Percentiles rank a stretch among this genome's conserved stretches.
phyloP scores from a whole-genome alignment of 2,113 vertebrate genomes.

The Lathamus discolor region DNA sequence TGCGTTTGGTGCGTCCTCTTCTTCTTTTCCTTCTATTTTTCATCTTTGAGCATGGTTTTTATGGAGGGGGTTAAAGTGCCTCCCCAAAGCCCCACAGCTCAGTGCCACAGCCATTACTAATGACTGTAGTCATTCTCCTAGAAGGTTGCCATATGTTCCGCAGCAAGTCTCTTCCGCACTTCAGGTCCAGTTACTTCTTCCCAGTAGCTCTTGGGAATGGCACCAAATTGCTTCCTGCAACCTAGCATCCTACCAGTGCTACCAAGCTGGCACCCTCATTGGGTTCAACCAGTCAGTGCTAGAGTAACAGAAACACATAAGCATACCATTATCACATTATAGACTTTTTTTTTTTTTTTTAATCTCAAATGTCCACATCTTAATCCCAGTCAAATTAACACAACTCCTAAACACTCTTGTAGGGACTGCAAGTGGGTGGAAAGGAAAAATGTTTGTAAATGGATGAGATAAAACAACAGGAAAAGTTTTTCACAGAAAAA shows the following conservation, averaged over 20 bases:
- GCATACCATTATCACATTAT: accelerated
- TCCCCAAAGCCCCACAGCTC: background rate
- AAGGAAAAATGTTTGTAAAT: background rate
- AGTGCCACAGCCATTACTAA: background rate
- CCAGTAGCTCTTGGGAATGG: background rate
- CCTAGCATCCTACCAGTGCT: background rate
- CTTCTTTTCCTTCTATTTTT: background rate
- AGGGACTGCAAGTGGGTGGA: background rate
- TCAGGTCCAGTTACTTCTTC: background rate
- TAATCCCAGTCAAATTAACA: background rate
- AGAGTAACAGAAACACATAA: background rate
- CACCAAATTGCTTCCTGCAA: background rate
- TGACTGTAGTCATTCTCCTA: background rate
- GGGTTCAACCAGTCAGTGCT: background rate
- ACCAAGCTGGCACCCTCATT: background rate
- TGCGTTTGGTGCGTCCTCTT: background rate
- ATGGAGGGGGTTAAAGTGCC: background rate
- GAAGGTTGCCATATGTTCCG: background rate
- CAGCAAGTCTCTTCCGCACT: background rate
- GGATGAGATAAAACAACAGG: background rate
- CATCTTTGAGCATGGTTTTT: background rate
- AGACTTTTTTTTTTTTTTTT: background rate
- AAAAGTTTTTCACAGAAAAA: background rate
- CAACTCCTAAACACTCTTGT: background rate
- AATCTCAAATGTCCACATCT: background rate